Evolutionary conservation across 2,113 vertebrate species (phyloP).

Genomic region (Phrynocephalus versicolor): DNA sequence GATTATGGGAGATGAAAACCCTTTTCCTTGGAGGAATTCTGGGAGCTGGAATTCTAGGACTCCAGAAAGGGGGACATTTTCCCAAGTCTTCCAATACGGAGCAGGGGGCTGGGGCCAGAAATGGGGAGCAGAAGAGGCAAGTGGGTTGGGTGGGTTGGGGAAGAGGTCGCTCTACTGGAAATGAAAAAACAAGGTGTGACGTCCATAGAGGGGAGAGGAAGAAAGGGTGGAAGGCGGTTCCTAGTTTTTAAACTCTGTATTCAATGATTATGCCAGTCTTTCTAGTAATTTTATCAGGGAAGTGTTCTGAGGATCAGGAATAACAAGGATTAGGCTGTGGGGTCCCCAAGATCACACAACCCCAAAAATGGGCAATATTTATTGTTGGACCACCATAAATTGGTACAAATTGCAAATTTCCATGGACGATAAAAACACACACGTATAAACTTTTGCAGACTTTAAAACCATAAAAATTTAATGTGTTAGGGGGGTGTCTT

Average conservation of each 20-base stretch:
- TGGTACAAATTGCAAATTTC: too few species aligned
- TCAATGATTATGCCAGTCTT: slow-evolving; percentile 19
- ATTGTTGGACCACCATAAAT: too few species aligned
- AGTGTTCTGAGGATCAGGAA: neutral
- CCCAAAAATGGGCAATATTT: too few species aligned
- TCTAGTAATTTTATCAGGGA: slow-evolving; percentile 39
- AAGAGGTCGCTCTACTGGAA: slow-evolving; percentile 36
- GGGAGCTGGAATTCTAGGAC: neutral
- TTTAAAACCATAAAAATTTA: too few species aligned
- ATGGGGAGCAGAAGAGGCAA: slow-evolving; percentile 31
- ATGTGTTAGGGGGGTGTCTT: too few species aligned
- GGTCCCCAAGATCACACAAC: too few species aligned
- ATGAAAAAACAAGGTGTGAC: slow-evolving; percentile 21
- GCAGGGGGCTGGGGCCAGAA: slow-evolving; percentile 32
- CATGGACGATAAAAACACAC: too few species aligned
- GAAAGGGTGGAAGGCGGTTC: slow-evolving; percentile 8
- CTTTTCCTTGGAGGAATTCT: neutral
- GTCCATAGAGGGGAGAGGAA: slow-evolving; percentile 3
- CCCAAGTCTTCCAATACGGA: neutral
- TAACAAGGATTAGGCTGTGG: too few species aligned
- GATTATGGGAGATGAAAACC: neutral
- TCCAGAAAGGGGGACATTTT: neutral
- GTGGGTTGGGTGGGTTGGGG: neutral
- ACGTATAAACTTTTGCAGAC: too few species aligned
- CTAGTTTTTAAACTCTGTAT: slow-evolving; percentile 16